Conservation (phyloP, 1,140 invertebrate species). For the Philotrypesis tridentata region DNA sequence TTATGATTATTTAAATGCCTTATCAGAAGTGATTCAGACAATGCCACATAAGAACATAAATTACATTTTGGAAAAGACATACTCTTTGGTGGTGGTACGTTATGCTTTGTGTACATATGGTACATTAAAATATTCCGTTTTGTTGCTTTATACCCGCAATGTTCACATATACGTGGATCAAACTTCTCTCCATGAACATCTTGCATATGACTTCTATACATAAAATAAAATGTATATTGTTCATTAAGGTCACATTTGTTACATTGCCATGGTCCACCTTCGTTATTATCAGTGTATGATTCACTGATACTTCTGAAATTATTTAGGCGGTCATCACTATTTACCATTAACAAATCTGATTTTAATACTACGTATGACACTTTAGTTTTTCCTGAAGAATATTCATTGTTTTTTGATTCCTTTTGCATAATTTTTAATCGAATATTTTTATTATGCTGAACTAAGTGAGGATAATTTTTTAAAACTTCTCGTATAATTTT, state of each 20-base stretch:
- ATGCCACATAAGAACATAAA: conserved; percentile 82
- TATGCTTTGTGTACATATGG: conserved; percentile 87
- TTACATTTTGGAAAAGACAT: conserved; percentile 85
- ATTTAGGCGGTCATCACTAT: conserved; percentile 57
- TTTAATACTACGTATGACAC: conserved; percentile 76
- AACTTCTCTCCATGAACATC: conserved; percentile 88
- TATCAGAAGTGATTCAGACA: conserved; percentile 79
- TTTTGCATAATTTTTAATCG: conserved; percentile 87
- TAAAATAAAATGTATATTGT: conserved; percentile 84
- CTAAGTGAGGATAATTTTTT: conserved; percentile 90
- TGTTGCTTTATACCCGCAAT: conserved; percentile 85
- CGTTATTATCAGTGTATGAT: conserved; percentile 57
- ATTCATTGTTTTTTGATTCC: conserved; percentile 65
- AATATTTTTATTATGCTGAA: conserved; percentile 90
- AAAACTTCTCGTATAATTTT: conserved; percentile 90
- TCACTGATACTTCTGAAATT: conserved; percentile 49
- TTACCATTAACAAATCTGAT: conserved; percentile 69
- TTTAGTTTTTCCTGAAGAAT: conserved; percentile 66
- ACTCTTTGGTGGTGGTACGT: conserved; percentile 81
- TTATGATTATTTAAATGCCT: conserved; percentile 79
- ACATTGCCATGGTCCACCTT: conserved; percentile 72
- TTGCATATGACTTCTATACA: conserved; percentile 86
- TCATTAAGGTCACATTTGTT: conserved; percentile 75
- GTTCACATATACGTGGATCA: conserved; percentile 86
- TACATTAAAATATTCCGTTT: conserved; percentile 86